Evolutionary conservation across 2,113 vertebrate species (phyloP).

Genomic region (Prolemur simus): DNA sequence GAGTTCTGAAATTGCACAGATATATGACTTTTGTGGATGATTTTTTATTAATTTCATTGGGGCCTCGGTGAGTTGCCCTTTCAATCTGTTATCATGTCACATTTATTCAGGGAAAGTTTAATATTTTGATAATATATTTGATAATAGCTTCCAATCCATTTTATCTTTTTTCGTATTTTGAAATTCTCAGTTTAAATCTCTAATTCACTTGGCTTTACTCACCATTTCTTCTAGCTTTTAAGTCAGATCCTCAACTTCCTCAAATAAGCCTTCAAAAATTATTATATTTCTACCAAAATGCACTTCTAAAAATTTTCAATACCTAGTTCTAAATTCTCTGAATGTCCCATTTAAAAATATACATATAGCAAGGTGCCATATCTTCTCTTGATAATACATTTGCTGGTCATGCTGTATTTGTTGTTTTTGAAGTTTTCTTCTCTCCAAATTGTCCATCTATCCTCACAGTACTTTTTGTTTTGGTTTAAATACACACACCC

Average conservation of each 20-base stretch:
- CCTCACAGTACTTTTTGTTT: neutral
- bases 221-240: neutral
- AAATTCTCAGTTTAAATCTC: neutral
- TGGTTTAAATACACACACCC: neutral
- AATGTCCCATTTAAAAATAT: neutral
- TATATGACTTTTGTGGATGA: neutral
- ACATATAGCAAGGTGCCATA: neutral
- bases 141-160: neutral
- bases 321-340: neutral
- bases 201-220: neutral
- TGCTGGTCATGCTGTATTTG: neutral
- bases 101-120: neutral
- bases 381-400: neutral
- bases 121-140: neutral
- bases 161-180: neutral
- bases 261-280: neutral
- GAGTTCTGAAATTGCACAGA: neutral
- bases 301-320: neutral
- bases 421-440: neutral
- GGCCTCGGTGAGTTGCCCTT: neutral
- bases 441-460: neutral
- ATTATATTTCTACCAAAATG: neutral
- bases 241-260: neutral
- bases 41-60: neutral
- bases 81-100: neutral